Conservation (phyloP, 1,140 invertebrate species). For the Cylas formicarius region DNA sequence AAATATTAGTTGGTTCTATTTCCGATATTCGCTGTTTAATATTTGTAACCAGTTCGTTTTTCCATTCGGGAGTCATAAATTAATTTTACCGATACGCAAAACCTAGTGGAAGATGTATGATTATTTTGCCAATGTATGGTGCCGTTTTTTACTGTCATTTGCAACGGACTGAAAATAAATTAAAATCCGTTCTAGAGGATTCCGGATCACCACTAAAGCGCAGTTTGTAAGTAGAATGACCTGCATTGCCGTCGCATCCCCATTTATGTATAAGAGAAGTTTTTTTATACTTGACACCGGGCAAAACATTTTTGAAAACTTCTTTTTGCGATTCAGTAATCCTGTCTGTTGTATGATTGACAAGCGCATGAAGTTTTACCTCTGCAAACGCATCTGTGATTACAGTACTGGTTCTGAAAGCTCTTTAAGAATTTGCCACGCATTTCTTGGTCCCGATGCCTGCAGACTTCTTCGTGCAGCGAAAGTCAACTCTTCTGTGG, state of each 20-base stretch:
- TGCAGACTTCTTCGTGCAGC: too few species aligned
- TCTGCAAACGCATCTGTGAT: not conserved
- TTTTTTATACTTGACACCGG: not conserved
- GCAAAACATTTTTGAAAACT: not conserved
- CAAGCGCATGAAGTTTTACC: constrained; percentile 1
- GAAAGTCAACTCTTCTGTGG: not conserved
- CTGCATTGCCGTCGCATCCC: not conserved
- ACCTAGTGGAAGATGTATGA: constrained; percentile 6
- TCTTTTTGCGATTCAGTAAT: constrained; percentile 7
- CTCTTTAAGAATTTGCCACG: too few species aligned
- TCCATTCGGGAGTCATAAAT: constrained; percentile 1
- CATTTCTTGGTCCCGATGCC: too few species aligned
- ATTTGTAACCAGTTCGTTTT: constrained; percentile 11
- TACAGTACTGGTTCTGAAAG: too few species aligned
- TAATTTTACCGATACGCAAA: constrained; percentile 9
- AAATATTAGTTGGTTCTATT: constrained; percentile 14
- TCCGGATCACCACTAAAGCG: not conserved
- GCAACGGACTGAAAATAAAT: constrained; percentile 9
- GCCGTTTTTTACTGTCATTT: constrained; percentile 3
- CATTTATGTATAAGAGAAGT: not conserved
- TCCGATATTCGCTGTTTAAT: constrained; percentile 21
- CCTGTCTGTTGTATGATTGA: constrained; percentile 8
- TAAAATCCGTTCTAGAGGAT: not conserved
- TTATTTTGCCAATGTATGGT: constrained; percentile 8
- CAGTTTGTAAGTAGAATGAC: too few species aligned